Evolutionary conservation across 2,113 vertebrate species (phyloP), one percentile per base, ranked within the genome.

Genomic region (Monarcha castaneiventris): DNA sequence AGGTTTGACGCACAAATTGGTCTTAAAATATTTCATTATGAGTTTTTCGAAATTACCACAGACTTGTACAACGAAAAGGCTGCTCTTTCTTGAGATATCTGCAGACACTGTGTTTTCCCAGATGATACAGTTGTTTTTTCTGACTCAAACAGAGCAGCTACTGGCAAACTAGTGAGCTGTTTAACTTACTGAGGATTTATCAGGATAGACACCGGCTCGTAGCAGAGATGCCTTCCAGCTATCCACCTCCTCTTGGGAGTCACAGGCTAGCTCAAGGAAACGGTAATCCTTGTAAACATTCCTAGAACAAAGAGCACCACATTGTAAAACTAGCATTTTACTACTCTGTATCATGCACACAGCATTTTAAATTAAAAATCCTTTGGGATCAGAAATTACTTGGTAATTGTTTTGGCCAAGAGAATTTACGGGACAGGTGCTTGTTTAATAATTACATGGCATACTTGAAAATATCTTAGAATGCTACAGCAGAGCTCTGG

Each of bases 251-350:
- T 99, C 99, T 96, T 98, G 99, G 74, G 98, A 98, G 96, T 98
- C 98, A 94, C 98, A 99, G 75, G 98, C 98, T 96, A 99, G 97
- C 97, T 99, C 99, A 96, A 99, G 98, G 97, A 98, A 98, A 87
- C 98, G 98, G 97, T 99, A 99, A 98, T 99, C 98, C 98, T 99
- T 99, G 97, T 99, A 99, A 96, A 99, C 98, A 96, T 99, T 99
- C 98, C 99, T 99, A 80, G 74, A 97, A 96, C 92, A 93, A 29
- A 97, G 91, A 96, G 90, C 76, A 96, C 29, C 87, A 94, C 85
- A 77, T 64, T 96, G 91, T 97, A 95, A 97, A 96, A 87, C 16
- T 14, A 58, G 58, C 73, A 89, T 94, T 84, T 96, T 89, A 81
- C 74, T 90, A 33, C 49, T 77, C 78, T 79, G 18, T 58, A 73